Conservation (phyloP, 2,113 vertebrate species). For the Sinosuthora webbiana region DNA sequence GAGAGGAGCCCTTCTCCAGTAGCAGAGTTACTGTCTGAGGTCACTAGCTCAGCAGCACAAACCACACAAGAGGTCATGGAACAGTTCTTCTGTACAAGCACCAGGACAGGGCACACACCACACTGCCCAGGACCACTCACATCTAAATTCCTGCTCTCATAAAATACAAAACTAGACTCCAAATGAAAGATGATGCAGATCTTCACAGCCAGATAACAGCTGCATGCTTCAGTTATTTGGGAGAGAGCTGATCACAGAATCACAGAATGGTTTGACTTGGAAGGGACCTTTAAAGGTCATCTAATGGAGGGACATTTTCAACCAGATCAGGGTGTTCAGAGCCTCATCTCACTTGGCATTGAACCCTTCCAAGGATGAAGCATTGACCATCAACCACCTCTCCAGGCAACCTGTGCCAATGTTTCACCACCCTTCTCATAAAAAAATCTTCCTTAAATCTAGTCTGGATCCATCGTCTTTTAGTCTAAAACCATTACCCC, state of each 20-base stretch:
- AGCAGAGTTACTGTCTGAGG: neutral
- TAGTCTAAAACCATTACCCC: neutral
- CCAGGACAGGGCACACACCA: neutral
- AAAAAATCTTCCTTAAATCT: neutral
- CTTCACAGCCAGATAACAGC: neutral
- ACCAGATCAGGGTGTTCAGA: neutral
- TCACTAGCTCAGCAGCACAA: rapidly evolving
- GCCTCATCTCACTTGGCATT: neutral
- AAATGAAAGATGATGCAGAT: neutral
- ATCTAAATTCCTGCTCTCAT: neutral
- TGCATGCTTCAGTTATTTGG: neutral
- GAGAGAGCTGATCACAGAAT: neutral
- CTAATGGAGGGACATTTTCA: neutral
- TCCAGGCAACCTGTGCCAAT: rapidly evolving
- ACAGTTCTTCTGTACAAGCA: neutral
- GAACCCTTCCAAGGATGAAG: neutral
- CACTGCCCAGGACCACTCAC: neutral
- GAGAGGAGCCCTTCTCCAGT: neutral
- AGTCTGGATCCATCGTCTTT: neutral
- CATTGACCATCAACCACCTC: neutral
- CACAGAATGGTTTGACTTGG: neutral
- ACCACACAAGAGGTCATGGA: neutral
- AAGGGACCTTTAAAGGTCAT: neutral
- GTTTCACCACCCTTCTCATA: neutral
- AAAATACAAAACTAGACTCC: neutral